A percentile compares a stretch with the other conserved stretches of the same genome.
These are phyloP conservation scores for Rhyacophila evoluta DNA, from an alignment of 2,888 invertebrate species.

Conservation along the genomic window DNA sequence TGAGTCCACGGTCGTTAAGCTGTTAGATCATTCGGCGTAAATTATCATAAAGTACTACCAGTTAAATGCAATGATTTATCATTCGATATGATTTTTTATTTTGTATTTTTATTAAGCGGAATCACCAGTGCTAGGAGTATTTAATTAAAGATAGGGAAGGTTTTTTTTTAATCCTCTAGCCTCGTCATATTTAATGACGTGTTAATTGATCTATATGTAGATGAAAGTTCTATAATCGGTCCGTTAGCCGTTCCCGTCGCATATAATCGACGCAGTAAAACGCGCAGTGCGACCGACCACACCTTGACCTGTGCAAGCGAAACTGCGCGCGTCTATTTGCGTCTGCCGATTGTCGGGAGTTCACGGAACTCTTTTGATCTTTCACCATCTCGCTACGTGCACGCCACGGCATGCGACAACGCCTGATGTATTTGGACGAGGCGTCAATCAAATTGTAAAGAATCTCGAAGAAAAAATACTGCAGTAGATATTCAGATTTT, in stretches of 20 bases:
- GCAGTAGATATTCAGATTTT: not conserved
- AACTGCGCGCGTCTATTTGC: slow-evolving; percentile 35
- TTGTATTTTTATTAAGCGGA: no score
- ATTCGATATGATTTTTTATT: no score
- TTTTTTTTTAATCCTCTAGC: no score
- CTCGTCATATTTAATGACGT: no score
- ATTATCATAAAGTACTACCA: no score
- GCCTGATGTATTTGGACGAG: not conserved
- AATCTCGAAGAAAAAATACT: not conserved
- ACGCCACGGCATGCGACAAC: not conserved
- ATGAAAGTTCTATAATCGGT: not conserved
- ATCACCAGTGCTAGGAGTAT: no score
- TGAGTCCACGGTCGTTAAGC: no score
- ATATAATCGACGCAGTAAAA: not conserved
- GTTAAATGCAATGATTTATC: no score
- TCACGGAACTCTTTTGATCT: slow-evolving; percentile 46
- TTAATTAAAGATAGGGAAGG: no score
- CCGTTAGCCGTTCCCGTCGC: not conserved
- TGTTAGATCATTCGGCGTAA: no score
- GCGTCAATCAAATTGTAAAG: not conserved
- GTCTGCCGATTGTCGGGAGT: slow-evolving; percentile 30
- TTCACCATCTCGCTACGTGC: not conserved
- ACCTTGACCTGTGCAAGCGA: slow-evolving; percentile 14
- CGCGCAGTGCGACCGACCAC: not conserved
- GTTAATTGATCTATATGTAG: no score